Percentiles rank a stretch among this genome's conserved stretches.
Evolutionary conservation across 2,888 invertebrate genomes (phyloP).

Genomic region (Notodonta ziczac): DNA sequence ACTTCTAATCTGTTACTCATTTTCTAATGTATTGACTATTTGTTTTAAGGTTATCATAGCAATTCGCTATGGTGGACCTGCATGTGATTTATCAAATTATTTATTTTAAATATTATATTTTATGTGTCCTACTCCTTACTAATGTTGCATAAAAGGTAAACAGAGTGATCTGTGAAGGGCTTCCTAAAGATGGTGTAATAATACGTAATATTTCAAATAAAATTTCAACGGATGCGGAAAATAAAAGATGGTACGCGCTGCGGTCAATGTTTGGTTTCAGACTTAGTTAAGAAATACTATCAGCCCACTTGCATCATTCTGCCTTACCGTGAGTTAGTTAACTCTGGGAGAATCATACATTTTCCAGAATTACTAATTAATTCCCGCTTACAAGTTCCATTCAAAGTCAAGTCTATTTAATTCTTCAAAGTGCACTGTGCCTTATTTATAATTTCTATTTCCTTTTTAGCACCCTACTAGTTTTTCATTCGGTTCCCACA

Average conservation of each 20-base stretch:
- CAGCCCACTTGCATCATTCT: too few relatives aligned
- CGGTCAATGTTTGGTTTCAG: constrained; percentile 13
- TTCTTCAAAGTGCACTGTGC: too few relatives aligned
- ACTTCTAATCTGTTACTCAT: background rate
- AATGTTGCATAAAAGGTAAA: too few relatives aligned
- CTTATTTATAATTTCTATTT: too few relatives aligned
- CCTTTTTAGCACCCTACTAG: too few relatives aligned
- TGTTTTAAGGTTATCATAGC: background rate
- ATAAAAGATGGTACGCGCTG: constrained; percentile 5
- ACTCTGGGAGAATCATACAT: too few relatives aligned
- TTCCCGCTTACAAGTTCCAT: too few relatives aligned
- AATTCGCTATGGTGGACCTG: background rate
- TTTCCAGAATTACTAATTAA: too few relatives aligned
- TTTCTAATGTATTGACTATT: background rate
- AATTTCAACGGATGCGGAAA: constrained; percentile 13
- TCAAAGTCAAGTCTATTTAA: too few relatives aligned
- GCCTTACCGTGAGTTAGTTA: too few relatives aligned
- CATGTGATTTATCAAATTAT: background rate
- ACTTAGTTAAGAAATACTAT: background rate
- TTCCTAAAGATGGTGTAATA: constrained; percentile 11
- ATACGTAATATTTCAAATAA: constrained; percentile 11
- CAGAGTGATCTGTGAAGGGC: background rate
- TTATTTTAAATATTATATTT: background rate
- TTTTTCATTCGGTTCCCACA: too few relatives aligned
- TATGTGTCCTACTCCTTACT: background rate